Conservation (phyloP, 2,797 vertebrate genomes). For the Pseudochromis fuscus region DNA sequence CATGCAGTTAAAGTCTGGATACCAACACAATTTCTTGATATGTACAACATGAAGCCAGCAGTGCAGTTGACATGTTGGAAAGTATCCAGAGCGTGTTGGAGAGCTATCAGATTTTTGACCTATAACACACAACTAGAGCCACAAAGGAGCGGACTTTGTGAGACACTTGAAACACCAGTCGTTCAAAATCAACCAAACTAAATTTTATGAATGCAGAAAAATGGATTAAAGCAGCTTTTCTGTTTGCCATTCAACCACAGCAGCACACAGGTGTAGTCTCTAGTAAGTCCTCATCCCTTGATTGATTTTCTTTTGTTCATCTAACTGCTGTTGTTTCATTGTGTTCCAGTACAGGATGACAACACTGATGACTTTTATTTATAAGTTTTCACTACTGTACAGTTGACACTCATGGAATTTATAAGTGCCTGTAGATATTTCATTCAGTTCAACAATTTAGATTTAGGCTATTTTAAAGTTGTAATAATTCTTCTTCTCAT, state of each 20-base stretch:
- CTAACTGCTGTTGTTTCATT: background rate
- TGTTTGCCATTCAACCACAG: background rate
- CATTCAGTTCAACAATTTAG: conserved; percentile 15
- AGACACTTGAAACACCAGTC: conserved; percentile 17
- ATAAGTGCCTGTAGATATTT: background rate
- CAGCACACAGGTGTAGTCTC: background rate
- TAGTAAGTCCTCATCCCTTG: background rate
- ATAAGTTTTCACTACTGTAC: too few relatives aligned
- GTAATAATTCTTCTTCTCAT: too few relatives aligned
- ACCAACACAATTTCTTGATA: conserved; percentile 55
- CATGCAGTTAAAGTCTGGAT: conserved; percentile 59
- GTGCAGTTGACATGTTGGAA: conserved; percentile 45
- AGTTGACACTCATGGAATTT: too few relatives aligned
- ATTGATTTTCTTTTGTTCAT: background rate
- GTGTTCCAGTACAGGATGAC: background rate
- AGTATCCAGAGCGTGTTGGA: conserved; percentile 33
- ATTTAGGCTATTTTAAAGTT: background rate
- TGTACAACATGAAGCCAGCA: conserved; percentile 46
- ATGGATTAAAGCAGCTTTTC: background rate
- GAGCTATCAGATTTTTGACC: conserved; percentile 52
- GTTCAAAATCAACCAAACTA: conserved; percentile 14
- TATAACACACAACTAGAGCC: conserved; percentile 32
- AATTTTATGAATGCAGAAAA: background rate
- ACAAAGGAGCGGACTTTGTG: conserved; percentile 22
- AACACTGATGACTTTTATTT: too few relatives aligned